A percentile compares a stretch with the other conserved stretches of the same genome.
Conservation (phyloP, 1,140 invertebrate genomes). For the Cecropterus lyciades region DNA sequence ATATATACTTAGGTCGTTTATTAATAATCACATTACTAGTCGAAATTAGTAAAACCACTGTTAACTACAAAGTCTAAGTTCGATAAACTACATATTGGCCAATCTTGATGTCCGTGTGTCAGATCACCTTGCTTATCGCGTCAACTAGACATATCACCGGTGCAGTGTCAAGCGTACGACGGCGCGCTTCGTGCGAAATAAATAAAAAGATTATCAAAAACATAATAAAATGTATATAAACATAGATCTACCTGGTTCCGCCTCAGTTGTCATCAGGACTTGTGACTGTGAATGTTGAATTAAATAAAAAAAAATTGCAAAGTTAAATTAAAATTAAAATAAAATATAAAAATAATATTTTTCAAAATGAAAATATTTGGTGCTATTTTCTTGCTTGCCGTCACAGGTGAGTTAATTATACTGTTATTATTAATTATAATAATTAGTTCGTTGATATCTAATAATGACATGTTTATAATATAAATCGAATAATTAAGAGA, state of each 20-base stretch:
- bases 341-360: not conserved
- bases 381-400: constrained; percentile 20
- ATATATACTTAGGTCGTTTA: too few species aligned
- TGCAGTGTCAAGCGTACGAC: constrained; percentile 21
- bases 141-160: constrained; percentile 27
- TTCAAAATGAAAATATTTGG: constrained; percentile 31
- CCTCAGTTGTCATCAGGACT: constrained; percentile 35
- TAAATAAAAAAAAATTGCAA: constrained; percentile 3
- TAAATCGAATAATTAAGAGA: too few species aligned
- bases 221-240: constrained; percentile 39
- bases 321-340: not conserved
- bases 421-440: too few species aligned
- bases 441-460: too few species aligned
- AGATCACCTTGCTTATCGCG: constrained; percentile 32
- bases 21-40: too few species aligned
- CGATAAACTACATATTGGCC: too few species aligned
- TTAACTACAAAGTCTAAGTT: too few species aligned
- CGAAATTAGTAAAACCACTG: too few species aligned
- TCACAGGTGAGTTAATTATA: constrained; percentile 33
- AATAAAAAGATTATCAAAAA: constrained; percentile 10
- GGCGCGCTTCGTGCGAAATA: constrained; percentile 13
- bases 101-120: too few species aligned
- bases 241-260: constrained; percentile 18
- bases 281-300: constrained; percentile 19
- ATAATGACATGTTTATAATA: too few species aligned